phyloP scores from a whole-genome alignment of 2,888 invertebrate genomes.

The Philereme transversata region DNA sequence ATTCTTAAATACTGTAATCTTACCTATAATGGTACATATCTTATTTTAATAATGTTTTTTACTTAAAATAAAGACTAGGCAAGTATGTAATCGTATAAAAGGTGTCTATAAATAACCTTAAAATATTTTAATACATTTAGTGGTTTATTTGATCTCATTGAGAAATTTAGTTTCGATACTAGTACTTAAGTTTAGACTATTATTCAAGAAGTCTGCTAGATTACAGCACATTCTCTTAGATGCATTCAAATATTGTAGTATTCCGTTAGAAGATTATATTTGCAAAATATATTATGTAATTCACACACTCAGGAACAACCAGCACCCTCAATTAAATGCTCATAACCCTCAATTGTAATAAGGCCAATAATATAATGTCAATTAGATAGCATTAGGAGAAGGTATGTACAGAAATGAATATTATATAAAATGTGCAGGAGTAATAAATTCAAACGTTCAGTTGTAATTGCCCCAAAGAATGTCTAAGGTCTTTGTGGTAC shows the following conservation, averaged over 20 bases:
- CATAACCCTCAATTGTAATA: too few relatives aligned
- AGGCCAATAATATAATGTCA: too few relatives aligned
- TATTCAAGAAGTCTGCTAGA: conserved; percentile 15
- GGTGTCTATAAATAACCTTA: conserved; percentile 2
- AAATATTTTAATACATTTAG: conserved; percentile 20
- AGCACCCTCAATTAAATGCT: too few relatives aligned
- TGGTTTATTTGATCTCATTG: conserved; percentile 52
- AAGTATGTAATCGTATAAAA: not conserved
- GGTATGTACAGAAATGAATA: too few relatives aligned
- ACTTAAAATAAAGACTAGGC: not conserved
- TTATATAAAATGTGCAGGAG: too few relatives aligned
- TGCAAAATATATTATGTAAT: too few relatives aligned
- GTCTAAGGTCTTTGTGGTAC: too few relatives aligned
- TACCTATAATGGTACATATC: not conserved
- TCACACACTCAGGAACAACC: too few relatives aligned
- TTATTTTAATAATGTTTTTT: not conserved
- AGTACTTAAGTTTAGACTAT: conserved; percentile 17
- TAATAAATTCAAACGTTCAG: too few relatives aligned
- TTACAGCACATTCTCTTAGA: not conserved
- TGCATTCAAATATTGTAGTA: conserved; percentile 2
- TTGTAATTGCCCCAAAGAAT: too few relatives aligned
- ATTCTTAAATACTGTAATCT: not conserved
- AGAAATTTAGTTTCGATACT: conserved; percentile 33
- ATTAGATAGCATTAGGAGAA: too few relatives aligned
- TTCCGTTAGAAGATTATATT: not conserved